Conservation (phyloP, 2,113 vertebrate species). For the Orthochromis indermauri region DNA sequence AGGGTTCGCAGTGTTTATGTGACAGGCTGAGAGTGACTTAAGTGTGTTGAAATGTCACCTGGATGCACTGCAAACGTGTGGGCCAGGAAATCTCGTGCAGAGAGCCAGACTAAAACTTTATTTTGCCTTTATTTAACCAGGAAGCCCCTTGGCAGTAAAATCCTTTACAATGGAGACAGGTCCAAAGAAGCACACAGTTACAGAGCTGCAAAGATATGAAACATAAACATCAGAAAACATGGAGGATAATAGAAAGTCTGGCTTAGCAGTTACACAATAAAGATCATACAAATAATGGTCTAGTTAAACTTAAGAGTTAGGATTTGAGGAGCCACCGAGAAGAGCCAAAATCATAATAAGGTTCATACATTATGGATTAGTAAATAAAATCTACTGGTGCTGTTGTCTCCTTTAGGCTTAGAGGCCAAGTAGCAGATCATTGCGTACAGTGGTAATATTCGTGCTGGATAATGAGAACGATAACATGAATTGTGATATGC, state of each 20-base stretch:
- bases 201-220: background rate
- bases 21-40: background rate
- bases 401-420: background rate
- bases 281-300: fast-evolving
- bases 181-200: background rate
- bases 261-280: background rate
- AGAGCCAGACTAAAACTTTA: background rate
- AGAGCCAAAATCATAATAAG: background rate
- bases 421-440: background rate
- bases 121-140: background rate
- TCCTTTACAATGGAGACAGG: fast-evolving
- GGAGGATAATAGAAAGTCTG: background rate
- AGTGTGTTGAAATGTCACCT: background rate
- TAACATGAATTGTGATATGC: background rate
- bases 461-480: background rate
- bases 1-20: background rate
- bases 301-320: background rate
- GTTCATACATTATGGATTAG: background rate
- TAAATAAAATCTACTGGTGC: background rate
- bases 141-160: background rate
- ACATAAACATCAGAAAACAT: background rate
- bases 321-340: fast-evolving
- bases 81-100: background rate
- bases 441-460: fast-evolving
- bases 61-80: background rate